phyloP scores from a whole-genome alignment of 92 coral and sea anemone species.

The Siderastrea radians region DNA sequence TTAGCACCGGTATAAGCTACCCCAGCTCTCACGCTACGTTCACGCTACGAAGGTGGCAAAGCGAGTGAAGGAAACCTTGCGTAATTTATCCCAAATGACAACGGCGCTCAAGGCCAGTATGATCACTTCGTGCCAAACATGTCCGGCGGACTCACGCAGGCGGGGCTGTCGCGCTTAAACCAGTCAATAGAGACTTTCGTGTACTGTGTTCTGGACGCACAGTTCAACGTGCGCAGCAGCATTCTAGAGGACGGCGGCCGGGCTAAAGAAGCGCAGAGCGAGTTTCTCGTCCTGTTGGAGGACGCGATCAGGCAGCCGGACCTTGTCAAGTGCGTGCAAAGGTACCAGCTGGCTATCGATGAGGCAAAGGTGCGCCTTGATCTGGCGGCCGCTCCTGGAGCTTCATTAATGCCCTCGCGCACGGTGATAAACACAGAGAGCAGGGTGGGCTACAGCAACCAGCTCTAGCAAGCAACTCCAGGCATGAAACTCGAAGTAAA shows the following conservation, averaged over 20 bases:
- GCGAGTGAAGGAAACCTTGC: not conserved
- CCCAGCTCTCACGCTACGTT: not conserved
- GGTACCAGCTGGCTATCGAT: slow-evolving; percentile 6
- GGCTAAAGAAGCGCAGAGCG: slow-evolving; percentile 6
- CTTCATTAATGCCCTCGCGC: slow-evolving; percentile 13
- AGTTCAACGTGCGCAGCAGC: slow-evolving; percentile 14
- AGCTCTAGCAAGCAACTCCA: slow-evolving; percentile 4
- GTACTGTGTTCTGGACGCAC: slow-evolving; percentile 27
- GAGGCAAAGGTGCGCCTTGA: slow-evolving; percentile 10
- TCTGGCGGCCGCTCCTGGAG: not conserved
- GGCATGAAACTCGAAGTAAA: slow-evolving; percentile 10
- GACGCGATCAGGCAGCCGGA: slow-evolving; percentile 4
- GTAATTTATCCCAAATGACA: too few species aligned
- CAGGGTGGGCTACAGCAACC: slow-evolving; percentile 21
- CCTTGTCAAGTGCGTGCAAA: not conserved
- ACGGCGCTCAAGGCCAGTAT: not conserved
- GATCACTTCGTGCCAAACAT: not conserved
- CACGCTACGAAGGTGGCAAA: not conserved
- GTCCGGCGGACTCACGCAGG: not conserved
- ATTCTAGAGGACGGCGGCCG: not conserved
- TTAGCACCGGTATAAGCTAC: too few species aligned
- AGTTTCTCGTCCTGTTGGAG: slow-evolving; percentile 11
- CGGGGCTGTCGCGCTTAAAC: not conserved
- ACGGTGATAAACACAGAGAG: slow-evolving; percentile 10
- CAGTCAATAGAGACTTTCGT: slow-evolving; percentile 27